Evolutionary conservation across 2,113 vertebrate species (phyloP).

Genomic region (Corapipo altera): DNA sequence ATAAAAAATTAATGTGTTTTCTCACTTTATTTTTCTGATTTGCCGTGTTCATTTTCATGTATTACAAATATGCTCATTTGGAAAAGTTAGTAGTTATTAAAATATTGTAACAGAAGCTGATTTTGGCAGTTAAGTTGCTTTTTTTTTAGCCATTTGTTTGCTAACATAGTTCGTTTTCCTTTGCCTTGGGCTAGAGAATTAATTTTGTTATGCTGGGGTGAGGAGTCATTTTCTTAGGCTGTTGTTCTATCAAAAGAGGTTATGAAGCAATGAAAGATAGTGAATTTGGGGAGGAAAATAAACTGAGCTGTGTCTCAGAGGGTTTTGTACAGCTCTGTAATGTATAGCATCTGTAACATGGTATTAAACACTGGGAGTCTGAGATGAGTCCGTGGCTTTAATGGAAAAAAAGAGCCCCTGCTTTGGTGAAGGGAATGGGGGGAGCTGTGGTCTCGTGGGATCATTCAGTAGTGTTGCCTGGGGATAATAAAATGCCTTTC

Average conservation of each 20-base stretch:
- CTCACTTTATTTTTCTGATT: background rate
- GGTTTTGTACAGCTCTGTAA: background rate
- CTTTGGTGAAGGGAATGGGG: background rate
- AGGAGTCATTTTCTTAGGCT: background rate
- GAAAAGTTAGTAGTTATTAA: constrained; percentile 33
- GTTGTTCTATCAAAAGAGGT: background rate
- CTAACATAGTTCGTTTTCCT: background rate
- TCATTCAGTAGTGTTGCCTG: rapidly evolving
- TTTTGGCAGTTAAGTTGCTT: background rate
- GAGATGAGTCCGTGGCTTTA: background rate
- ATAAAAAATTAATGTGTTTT: background rate
- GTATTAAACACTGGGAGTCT: background rate
- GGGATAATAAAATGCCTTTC: background rate
- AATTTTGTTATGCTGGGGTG: background rate
- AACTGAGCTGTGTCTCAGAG: background rate
- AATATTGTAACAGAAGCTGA: background rate
- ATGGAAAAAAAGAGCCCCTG: background rate
- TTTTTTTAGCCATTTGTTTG: background rate
- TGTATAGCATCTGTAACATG: background rate
- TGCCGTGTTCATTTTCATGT: background rate
- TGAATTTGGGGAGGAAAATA: background rate
- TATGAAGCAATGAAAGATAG: background rate
- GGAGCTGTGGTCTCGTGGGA: background rate
- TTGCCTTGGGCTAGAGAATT: background rate
- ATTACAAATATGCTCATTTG: constrained; percentile 3